Evolutionary conservation across 2,113 vertebrate genomes (phyloP).

Genomic region (Corythornis cristatus): DNA sequence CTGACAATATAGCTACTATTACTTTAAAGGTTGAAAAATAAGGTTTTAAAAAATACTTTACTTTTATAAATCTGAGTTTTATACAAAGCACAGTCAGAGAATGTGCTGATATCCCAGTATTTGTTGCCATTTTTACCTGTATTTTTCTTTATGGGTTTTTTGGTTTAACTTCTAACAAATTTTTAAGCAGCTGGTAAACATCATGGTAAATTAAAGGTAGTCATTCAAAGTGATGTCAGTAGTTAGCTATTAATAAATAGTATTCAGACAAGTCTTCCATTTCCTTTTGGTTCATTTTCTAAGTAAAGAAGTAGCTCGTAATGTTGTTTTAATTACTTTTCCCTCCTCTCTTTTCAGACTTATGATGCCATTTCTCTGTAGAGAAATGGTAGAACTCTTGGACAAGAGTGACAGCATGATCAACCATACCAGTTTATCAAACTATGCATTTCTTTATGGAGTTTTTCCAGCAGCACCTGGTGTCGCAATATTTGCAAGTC

Average conservation of each 20-base stretch:
- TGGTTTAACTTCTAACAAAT: not conserved
- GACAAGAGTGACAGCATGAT: constrained; percentile 77
- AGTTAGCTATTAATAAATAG: not conserved
- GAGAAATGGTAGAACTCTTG: constrained; percentile 94
- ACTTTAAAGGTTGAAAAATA: not conserved
- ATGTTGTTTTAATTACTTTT: not conserved
- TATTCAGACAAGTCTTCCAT: not conserved
- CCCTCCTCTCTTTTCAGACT: constrained; percentile 77
- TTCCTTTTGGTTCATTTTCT: not conserved
- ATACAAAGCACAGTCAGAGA: not conserved
- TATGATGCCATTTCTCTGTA: constrained; percentile 92
- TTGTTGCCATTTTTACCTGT: not conserved
- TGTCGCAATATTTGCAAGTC: constrained; percentile 94
- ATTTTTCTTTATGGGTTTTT: not conserved
- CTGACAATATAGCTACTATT: not conserved
- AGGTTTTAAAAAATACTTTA: not conserved
- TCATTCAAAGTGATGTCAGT: not conserved
- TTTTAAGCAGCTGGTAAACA: not conserved
- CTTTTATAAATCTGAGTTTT: not conserved
- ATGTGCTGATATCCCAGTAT: not conserved
- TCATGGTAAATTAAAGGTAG: not conserved
- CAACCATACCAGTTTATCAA: constrained; percentile 94
- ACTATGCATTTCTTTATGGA: constrained; percentile 96
- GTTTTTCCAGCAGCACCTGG: constrained; percentile 95
- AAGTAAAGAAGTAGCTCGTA: not conserved